Evolutionary conservation across 2,113 vertebrate genomes (phyloP).

Genomic region (Sylvia atricapilla): DNA sequence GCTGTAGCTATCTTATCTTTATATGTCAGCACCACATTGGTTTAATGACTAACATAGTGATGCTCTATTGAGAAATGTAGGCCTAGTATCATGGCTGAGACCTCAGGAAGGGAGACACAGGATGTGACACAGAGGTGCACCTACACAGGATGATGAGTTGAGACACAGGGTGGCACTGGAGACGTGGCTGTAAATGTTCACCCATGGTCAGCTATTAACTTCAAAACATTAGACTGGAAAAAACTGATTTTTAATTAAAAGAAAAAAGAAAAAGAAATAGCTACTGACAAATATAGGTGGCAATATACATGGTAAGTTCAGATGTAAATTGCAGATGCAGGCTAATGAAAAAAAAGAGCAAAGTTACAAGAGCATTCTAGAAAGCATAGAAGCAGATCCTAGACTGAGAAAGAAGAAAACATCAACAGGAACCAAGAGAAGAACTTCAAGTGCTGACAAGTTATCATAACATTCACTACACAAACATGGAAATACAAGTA

Average conservation of each 20-base stretch:
- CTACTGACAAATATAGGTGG: not conserved
- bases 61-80: not conserved
- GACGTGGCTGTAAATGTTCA: not conserved
- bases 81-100: not conserved
- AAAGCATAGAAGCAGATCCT: not conserved
- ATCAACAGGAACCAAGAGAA: not conserved
- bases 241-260: not conserved
- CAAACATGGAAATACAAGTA: not conserved
- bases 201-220: not conserved
- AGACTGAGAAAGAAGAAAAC: not conserved
- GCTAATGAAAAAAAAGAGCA: not conserved
- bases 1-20: not conserved
- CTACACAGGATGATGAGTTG: not conserved
- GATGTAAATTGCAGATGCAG: not conserved
- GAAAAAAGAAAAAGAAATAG: not conserved
- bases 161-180: not conserved
- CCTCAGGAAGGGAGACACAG: not conserved
- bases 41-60: not conserved
- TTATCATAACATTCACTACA: accelerated
- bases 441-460: not conserved
- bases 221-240: not conserved
- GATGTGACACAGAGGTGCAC: not conserved
- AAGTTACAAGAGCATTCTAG: not conserved
- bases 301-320: not conserved
- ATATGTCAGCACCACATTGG: too few species aligned